phyloP scores from a whole-genome alignment of 2,888 invertebrate genomes.

The Pachymerium ferrugineum region DNA sequence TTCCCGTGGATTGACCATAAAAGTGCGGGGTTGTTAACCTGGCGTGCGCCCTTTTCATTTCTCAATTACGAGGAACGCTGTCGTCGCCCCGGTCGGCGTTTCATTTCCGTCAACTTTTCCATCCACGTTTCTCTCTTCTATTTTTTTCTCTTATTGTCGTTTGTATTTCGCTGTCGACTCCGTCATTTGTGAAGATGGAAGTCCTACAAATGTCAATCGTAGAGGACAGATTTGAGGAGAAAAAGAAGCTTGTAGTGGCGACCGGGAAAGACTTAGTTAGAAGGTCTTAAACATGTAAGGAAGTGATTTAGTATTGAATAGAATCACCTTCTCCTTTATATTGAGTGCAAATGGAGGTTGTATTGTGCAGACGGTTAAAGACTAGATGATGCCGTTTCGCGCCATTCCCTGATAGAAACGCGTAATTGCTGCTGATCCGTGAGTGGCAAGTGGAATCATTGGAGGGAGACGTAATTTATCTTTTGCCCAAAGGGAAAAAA shows the following conservation, averaged over 20 bases:
- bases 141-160: neutral
- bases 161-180: neutral
- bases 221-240: too few species aligned
- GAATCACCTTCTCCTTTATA: neutral
- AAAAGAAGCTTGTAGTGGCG: too few species aligned
- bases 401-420: neutral
- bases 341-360: neutral
- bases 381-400: neutral
- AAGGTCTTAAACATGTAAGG: neutral
- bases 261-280: neutral
- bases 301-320: neutral
- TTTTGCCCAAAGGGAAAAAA: neutral
- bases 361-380: neutral
- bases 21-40: neutral
- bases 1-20: conserved; percentile 3
- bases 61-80: neutral
- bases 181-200: too few species aligned
- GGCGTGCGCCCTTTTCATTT: neutral
- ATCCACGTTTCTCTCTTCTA: too few species aligned
- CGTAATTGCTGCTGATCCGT: neutral
- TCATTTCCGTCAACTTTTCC: neutral
- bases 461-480: neutral
- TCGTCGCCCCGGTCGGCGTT: neutral
- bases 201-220: too few species aligned
- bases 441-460: neutral